phyloP scores from a whole-genome alignment of 2,888 invertebrate genomes.

The Zootermopsis nevadensis region DNA sequence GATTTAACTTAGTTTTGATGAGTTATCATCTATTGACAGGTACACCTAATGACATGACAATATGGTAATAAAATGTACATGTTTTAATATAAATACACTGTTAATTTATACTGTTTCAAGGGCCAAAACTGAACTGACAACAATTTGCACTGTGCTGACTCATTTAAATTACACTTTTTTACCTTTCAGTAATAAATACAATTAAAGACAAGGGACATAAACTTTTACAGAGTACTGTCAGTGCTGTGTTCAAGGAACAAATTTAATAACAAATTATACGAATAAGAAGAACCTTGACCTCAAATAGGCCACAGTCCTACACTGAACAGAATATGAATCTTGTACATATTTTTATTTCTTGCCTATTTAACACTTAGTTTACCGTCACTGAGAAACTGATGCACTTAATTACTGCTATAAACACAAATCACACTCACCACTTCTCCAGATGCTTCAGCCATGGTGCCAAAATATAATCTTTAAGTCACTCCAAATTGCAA shows the following conservation, averaged over 20 bases:
- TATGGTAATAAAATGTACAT: too few species aligned
- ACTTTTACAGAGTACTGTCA: neutral
- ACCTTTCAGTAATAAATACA: neutral
- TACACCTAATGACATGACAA: too few species aligned
- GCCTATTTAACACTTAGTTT: neutral
- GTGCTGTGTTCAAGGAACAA: neutral
- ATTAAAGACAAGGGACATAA: neutral
- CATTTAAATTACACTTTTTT: neutral
- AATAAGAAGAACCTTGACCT: neutral
- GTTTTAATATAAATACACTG: too few species aligned
- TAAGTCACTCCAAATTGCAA: constrained; percentile 5
- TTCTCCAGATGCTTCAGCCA: constrained; percentile 18
- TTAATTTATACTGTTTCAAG: neutral
- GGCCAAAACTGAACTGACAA: neutral
- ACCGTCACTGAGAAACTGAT: neutral
- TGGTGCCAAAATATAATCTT: neutral
- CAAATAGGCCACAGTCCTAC: constrained; percentile 23
- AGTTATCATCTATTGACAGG: too few species aligned
- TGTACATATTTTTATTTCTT: neutral
- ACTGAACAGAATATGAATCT: neutral
- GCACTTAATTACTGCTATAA: neutral
- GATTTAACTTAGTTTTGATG: too few species aligned
- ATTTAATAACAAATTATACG: neutral
- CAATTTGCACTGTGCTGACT: neutral
- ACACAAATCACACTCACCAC: constrained; percentile 2